These are phyloP conservation scores for Perca flavescens DNA, from an alignment of 2,113 vertebrate genomes.

Conservation along the genomic window DNA sequence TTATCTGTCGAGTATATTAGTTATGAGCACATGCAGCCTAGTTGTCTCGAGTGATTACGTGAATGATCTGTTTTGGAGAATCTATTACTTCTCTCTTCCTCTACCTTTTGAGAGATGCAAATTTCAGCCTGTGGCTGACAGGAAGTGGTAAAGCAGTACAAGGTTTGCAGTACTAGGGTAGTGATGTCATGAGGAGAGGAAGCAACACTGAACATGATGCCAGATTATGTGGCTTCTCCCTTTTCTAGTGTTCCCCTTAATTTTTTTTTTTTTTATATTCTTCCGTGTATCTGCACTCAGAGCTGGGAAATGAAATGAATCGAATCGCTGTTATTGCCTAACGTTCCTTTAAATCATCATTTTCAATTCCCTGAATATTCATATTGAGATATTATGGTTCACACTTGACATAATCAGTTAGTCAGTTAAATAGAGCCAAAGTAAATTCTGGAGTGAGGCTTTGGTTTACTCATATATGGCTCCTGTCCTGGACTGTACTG, in stretches of 20 bases:
- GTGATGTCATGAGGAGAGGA: slow-evolving; percentile 65
- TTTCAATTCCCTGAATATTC: neutral
- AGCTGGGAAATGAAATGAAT: slow-evolving; percentile 33
- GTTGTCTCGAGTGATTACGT: neutral
- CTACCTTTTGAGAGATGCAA: slow-evolving; percentile 35
- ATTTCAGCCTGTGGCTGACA: slow-evolving; percentile 53
- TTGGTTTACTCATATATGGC: slow-evolving; percentile 21
- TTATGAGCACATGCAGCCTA: neutral
- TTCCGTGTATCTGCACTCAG: slow-evolving; percentile 34
- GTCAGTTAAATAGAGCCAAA: slow-evolving; percentile 12
- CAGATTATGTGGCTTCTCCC: slow-evolving; percentile 64
- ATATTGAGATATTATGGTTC: neutral
- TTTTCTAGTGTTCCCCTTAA: slow-evolving; percentile 46
- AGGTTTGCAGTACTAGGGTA: slow-evolving; percentile 18
- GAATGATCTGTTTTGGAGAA: neutral
- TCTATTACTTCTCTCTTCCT: slow-evolving; percentile 11
- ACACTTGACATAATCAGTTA: neutral
- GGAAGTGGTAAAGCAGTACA: slow-evolving; percentile 63
- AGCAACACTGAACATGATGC: slow-evolving; percentile 52
- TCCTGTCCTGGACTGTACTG: slow-evolving; percentile 12
- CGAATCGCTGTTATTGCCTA: neutral
- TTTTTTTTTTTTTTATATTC: slow-evolving; percentile 15
- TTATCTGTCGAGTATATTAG: neutral
- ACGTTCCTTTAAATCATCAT: neutral
- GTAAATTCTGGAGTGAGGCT: slow-evolving; percentile 23